These are phyloP conservation scores for Portevinia maculata DNA, from an alignment of 2,888 invertebrate species.

Conservation along the genomic window DNA sequence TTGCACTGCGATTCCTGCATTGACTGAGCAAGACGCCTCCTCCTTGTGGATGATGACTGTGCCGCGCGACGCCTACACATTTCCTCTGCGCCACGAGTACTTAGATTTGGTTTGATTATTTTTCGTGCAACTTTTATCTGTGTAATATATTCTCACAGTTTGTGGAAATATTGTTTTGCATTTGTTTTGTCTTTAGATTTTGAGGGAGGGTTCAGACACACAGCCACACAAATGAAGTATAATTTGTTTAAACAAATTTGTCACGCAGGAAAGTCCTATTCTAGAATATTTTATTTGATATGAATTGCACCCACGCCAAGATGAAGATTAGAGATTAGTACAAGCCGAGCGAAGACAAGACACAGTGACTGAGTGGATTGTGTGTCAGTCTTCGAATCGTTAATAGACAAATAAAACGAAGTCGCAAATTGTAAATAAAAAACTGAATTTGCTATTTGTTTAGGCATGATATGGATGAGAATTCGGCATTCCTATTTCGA, in stretches of 20 bases:
- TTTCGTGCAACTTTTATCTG: slow-evolving; percentile 71
- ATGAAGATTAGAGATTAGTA: slow-evolving; percentile 61
- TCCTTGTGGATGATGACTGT: slow-evolving; percentile 28
- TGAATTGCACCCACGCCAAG: slow-evolving; percentile 66
- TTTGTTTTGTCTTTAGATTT: slow-evolving; percentile 41
- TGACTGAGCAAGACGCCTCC: slow-evolving; percentile 50
- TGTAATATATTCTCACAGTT: slow-evolving; percentile 72
- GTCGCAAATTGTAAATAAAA: slow-evolving; percentile 34
- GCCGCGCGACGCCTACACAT: slow-evolving; percentile 61
- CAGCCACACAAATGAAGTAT: slow-evolving; percentile 54
- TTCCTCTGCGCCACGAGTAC: slow-evolving; percentile 67
- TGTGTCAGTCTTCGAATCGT: slow-evolving; percentile 30
- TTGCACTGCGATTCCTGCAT: slow-evolving; percentile 31
- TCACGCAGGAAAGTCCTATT: slow-evolving; percentile 74
- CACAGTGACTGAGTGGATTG: slow-evolving; percentile 14
- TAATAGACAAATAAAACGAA: slow-evolving; percentile 22
- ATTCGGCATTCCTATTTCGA: background rate
- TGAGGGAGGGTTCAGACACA: slow-evolving; percentile 13
- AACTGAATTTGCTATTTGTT: slow-evolving; percentile 16
- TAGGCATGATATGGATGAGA: background rate
- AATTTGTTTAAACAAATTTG: slow-evolving; percentile 75
- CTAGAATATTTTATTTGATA: slow-evolving; percentile 69
- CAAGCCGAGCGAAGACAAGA: slow-evolving; percentile 5
- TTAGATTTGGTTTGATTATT: slow-evolving; percentile 67
- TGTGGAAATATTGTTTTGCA: slow-evolving; percentile 55